These are phyloP conservation scores for Zaprionus nigranus DNA, from an alignment of 1,140 invertebrate species.

Conservation along the genomic window DNA sequence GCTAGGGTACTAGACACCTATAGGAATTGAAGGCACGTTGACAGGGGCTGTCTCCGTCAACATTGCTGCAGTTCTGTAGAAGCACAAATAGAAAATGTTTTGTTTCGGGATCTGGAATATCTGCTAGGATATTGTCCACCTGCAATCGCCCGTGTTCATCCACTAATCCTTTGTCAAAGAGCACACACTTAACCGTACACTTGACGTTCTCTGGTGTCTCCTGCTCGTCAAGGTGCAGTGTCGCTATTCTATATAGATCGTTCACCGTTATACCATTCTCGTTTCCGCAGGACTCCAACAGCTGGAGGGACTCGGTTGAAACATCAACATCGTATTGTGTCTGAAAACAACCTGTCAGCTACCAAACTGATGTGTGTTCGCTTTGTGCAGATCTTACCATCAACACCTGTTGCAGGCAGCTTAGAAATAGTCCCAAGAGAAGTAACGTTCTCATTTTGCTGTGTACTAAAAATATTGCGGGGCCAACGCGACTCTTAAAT, in stretches of 20 bases:
- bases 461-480: background rate
- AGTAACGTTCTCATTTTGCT: background rate
- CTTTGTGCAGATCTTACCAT: background rate
- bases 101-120: no score
- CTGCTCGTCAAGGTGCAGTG: background rate
- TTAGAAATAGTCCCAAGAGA: background rate
- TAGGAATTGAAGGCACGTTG: background rate
- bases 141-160: background rate
- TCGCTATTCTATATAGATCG: background rate
- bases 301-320: background rate
- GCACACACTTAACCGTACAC: background rate
- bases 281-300: background rate
- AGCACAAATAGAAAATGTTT: no score
- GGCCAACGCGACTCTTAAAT: background rate
- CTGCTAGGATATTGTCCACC: background rate
- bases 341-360: background rate
- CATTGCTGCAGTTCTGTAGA: background rate
- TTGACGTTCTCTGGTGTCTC: background rate
- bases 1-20: background rate
- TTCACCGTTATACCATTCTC: background rate
- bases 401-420: constrained; percentile 2
- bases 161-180: background rate
- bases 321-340: no score
- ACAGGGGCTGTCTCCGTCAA: background rate
- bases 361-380: background rate